Evolutionary conservation across 2,888 invertebrate species (phyloP), one percentile per base, ranked within the genome.

Genomic region (Chrysotoxum bicinctum): DNA sequence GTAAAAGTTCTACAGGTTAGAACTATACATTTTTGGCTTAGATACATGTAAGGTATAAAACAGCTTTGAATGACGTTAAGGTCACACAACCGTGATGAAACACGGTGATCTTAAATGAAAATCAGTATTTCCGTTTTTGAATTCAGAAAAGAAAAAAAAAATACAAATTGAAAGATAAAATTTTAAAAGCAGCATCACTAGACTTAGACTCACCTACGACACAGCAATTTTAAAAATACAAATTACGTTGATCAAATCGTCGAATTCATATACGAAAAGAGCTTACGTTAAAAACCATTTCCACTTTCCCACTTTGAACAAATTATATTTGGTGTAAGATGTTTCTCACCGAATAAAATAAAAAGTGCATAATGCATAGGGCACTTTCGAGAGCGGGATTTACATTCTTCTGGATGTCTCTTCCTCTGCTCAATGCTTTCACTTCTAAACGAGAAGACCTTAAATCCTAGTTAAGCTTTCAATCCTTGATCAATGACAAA

Each of bases 381-480:
- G 19, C 1, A 45, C 45, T 45, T 43, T 19, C 19, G 19, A 45
- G 45, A 5, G 10, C 19, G 45, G 19, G 45, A 45, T 45, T 45
- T 45, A 19, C 45, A 45, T 19, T 45, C 16, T 45, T 45, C 45
- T 45, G 12, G 45, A 45, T 45, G 16, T 9, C 19, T 19, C 43
- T 21, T 45, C 10, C 9, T 10, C 12, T 21, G 45, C 9, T 45
- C 9, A 4, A 16, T 19, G 10, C 45, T 43, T 43, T 43, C 16
- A 16, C 43, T 45, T 45, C 9, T 45, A 45, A 19, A 45, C 73
- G 73, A 79, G 66, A n/a, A 66, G 32, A 66, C n/a, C 37, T 66
- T 60, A 79, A 73, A 73, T 73, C 79, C 50, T 40, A 79, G 79
- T 73, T 79, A 79, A 79, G 79, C 73, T 19, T 73, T 73, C 79